phyloP scores from a whole-genome alignment of 2,888 invertebrate species.

The Cordylochernes scorpioides region DNA sequence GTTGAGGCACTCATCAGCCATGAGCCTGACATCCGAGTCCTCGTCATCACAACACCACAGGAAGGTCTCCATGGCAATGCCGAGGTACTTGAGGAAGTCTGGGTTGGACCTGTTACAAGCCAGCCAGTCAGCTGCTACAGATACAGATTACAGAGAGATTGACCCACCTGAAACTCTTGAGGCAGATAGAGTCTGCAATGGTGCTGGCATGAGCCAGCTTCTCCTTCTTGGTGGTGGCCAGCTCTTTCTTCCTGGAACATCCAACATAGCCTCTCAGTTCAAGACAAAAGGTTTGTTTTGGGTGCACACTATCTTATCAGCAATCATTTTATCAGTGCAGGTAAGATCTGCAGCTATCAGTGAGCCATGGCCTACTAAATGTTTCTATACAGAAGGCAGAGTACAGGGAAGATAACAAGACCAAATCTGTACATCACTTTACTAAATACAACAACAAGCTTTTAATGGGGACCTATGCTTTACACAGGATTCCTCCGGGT shows the following conservation, averaged over 20 bases:
- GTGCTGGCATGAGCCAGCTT: conserved; percentile 41
- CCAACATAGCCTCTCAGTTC: too few relatives aligned
- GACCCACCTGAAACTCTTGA: conserved; percentile 32
- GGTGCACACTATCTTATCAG: too few relatives aligned
- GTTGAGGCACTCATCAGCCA: conserved; percentile 53
- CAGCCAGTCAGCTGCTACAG: conserved; percentile 18
- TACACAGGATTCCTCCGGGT: too few relatives aligned
- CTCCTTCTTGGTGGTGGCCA: conserved; percentile 28
- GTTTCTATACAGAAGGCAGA: too few relatives aligned
- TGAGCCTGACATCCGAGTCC: conserved; percentile 48
- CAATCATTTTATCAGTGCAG: too few relatives aligned
- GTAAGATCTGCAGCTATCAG: too few relatives aligned
- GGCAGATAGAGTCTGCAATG: conserved; percentile 42
- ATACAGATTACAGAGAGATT: background rate
- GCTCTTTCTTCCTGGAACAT: conserved; percentile 22
- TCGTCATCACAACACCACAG: conserved; percentile 43
- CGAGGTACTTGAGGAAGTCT: conserved; percentile 31
- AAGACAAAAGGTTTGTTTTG: too few relatives aligned
- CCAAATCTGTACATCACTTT: too few relatives aligned
- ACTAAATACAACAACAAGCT: too few relatives aligned
- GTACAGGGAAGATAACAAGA: too few relatives aligned
- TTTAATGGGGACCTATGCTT: too few relatives aligned
- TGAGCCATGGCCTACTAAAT: too few relatives aligned
- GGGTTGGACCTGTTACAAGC: conserved; percentile 18
- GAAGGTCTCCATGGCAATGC: conserved; percentile 40